Base-by-base conservation (phyloP, 2,113 vertebrate species). In the Notiomystis cincta region DNA sequence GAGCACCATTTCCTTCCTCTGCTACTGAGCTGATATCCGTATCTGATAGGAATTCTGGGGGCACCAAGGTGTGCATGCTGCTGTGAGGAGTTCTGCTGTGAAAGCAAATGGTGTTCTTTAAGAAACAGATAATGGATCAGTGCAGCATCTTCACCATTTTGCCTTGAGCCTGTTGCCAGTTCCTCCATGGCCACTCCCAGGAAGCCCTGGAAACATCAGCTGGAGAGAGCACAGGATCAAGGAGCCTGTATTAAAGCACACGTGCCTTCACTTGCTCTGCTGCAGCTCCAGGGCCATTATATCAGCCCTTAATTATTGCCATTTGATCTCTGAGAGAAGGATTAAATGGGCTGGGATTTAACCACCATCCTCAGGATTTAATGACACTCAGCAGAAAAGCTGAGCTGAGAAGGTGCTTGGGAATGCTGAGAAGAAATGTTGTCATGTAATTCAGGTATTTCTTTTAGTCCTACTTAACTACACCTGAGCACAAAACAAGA, bases 191-290 rank as follows among this genome's bases (percentile, higher is more conserved):
- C 14, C 54, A n/a, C 10, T 38, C 30, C n/a, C 8, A 6, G 7
- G 38, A 73, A 6, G 4, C 22, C 79, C 28, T 27, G 9, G 56
- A 47, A 82, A 40, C 38, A 42, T 15, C 5, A 33, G 19, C 28
- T 53, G 35, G 5, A 65, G 15, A 31, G 8, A 10, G 4, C 3
- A 20, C 27, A 76, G 51, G 45, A 71, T 42, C 6, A 9, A 48
- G 40, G 69, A 47, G 9, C 18, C 7, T 79, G 62, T 21, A 18
- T 7, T 20, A 47, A 67, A 56, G 75, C 50, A 33, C 30, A 35
- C 0, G 0, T 11, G 24, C 17, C 56, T 31, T 13, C 45, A 23
- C 6, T 45, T 35, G 45, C 0, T 44, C 11, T 48, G 73, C 42
- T 40, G 51, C 69, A 93, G 45, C 47, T 48, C 56, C 18, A 61